Percentiles rank a stretch among this genome's conserved stretches.
Evolutionary conservation across 2,113 vertebrate genomes (phyloP).

Genomic region (Sigmodon hispidus): DNA sequence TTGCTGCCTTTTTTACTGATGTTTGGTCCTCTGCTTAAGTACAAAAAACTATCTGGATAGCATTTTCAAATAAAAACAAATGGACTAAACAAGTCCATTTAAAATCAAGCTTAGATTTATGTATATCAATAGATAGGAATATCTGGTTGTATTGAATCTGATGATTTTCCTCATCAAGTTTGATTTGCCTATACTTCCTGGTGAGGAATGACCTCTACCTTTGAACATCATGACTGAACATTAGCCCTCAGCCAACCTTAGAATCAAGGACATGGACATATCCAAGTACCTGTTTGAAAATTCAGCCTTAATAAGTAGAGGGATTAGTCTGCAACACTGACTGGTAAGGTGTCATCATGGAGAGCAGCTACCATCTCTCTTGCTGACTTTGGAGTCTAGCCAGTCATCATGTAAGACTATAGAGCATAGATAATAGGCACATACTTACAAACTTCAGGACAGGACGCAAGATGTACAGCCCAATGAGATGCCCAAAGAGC

Average conservation of each 20-base stretch:
- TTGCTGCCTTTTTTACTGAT: background rate
- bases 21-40: background rate
- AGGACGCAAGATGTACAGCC: background rate
- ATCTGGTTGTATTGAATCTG: background rate
- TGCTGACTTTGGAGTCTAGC: background rate
- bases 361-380: background rate
- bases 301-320: background rate
- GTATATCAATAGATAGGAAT: background rate
- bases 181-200: background rate
- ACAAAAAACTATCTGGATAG: background rate
- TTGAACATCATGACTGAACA: background rate
- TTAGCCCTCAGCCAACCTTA: background rate
- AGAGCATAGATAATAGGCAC: background rate
- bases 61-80: too few species aligned
- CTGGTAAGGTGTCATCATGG: background rate
- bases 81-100: background rate
- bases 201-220: too few species aligned
- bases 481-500: background rate
- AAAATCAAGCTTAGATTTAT: background rate
- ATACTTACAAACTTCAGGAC: background rate
- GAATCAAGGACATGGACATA: background rate
- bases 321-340: background rate
- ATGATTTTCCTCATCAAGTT: background rate
- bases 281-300: background rate
- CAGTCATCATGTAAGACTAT: background rate